These are phyloP conservation scores for Diplazon laetatorius DNA, from an alignment of 2,888 invertebrate species.

Conservation along the genomic window DNA sequence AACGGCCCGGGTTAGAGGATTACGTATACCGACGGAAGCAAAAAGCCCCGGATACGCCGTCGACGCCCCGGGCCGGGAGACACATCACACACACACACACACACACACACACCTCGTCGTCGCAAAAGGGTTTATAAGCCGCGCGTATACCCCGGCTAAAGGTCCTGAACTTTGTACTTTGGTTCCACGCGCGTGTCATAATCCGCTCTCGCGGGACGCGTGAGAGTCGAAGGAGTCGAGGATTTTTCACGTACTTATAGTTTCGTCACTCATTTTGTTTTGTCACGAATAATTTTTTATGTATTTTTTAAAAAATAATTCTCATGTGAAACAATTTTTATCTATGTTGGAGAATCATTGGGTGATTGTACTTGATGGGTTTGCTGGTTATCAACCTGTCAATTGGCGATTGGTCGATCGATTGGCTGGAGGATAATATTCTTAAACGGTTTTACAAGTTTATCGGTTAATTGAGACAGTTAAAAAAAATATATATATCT, in stretches of 20 bases:
- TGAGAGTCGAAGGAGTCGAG: constrained; percentile 55
- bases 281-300: not conserved
- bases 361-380: too few relatives aligned
- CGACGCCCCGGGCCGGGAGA: constrained; percentile 58
- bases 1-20: constrained; percentile 75
- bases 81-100: constrained; percentile 45
- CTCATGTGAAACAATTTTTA: too few relatives aligned
- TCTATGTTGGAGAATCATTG: too few relatives aligned
- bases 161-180: constrained; percentile 79
- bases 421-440: too few relatives aligned
- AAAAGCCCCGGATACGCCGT: constrained; percentile 51
- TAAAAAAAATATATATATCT: too few relatives aligned
- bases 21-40: constrained; percentile 60
- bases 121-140: constrained; percentile 58
- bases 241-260: not conserved
- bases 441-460: too few relatives aligned
- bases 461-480: too few relatives aligned
- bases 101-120: too few relatives aligned
- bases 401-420: not conserved
- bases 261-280: not conserved
- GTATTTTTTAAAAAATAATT: not conserved
- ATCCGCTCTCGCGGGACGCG: constrained; percentile 77
- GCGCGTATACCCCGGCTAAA: constrained; percentile 74
- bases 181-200: constrained; percentile 75
- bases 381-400: not conserved